Percentiles rank a stretch among this genome's conserved stretches.
Evolutionary conservation across 2,797 vertebrate genomes (phyloP).

Genomic region (Protosalanx chinensis): DNA sequence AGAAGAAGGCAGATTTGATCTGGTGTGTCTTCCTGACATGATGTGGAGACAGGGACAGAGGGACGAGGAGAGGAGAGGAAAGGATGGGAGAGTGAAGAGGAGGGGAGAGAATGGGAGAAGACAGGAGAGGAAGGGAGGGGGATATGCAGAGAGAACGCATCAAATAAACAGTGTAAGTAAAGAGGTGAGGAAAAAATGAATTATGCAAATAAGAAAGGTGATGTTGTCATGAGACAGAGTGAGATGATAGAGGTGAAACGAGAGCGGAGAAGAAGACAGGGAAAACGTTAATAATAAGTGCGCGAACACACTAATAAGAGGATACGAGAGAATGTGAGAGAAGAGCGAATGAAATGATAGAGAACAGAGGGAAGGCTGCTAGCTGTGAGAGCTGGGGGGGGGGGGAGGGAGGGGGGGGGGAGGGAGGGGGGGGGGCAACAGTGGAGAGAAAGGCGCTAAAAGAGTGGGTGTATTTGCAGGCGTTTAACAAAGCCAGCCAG

Average conservation of each 20-base stretch:
- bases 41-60: neutral
- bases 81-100: neutral
- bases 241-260: too few species aligned
- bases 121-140: neutral
- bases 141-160: neutral
- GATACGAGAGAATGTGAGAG: neutral
- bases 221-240: too few species aligned
- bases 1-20: neutral
- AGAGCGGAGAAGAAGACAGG: too few species aligned
- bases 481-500: slow-evolving; percentile 64
- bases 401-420: neutral
- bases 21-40: neutral
- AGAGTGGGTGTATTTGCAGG: slow-evolving; percentile 69
- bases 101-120: neutral
- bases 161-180: neutral
- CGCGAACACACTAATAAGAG: neutral
- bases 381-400: neutral
- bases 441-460: slow-evolving; percentile 31
- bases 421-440: slow-evolving; percentile 1
- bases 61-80: too few species aligned
- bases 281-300: too few species aligned
- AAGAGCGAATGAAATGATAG: neutral
- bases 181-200: neutral
- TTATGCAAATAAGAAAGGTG: neutral
- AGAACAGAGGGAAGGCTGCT: neutral